Evolutionary conservation across 2,888 invertebrate species (phyloP).

Genomic region (Dryococelus australis): DNA sequence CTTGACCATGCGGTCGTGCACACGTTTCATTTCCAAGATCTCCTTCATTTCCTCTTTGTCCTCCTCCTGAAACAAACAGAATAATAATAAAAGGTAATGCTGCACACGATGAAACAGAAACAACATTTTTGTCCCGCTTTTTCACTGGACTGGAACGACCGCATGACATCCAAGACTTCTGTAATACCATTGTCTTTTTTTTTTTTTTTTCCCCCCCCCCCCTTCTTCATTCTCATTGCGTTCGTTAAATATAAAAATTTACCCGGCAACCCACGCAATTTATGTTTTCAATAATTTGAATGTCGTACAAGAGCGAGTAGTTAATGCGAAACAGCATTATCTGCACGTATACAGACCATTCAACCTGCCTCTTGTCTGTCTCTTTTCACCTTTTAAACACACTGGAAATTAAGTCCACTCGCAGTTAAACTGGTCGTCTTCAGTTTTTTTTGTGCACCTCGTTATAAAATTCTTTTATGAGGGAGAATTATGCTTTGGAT

Average conservation of each 20-base stretch:
- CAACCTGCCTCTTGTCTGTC: not conserved
- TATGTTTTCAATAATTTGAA: not conserved
- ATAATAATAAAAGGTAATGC: not conserved
- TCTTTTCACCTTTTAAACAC: not conserved
- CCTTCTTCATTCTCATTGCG: too few relatives aligned
- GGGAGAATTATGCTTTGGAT: not conserved
- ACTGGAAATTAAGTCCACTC: not conserved
- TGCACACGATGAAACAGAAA: not conserved
- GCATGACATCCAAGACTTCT: not conserved
- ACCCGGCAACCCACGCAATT: too few relatives aligned
- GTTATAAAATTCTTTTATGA: not conserved
- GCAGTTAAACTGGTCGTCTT: not conserved
- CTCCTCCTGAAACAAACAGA: constrained; percentile 71
- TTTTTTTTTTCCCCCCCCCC: too few relatives aligned
- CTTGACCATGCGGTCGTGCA: constrained; percentile 80
- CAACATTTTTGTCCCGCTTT: not conserved
- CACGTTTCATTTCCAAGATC: constrained; percentile 87
- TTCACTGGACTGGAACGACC: not conserved
- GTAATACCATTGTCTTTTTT: not conserved
- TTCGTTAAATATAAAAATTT: too few relatives aligned
- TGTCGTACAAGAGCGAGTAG: not conserved
- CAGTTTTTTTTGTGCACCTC: not conserved
- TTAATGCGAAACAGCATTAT: not conserved
- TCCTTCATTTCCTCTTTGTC: constrained; percentile 95
- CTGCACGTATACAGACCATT: too few relatives aligned